These are phyloP conservation scores for Chrysopa pallens DNA, from an alignment of 1,140 invertebrate species.

Conservation along the genomic window DNA sequence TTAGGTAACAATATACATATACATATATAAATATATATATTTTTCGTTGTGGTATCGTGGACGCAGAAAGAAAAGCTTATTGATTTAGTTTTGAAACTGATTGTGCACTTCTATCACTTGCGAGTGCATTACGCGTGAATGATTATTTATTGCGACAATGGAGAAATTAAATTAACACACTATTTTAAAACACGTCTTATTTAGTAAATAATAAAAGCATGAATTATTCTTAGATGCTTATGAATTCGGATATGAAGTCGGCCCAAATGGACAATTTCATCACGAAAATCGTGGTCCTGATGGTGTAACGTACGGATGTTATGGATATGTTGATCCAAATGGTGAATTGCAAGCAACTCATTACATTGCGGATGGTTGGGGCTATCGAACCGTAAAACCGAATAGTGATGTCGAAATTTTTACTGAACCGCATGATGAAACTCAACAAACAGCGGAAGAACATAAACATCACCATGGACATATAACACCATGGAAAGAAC, in stretches of 20 bases:
- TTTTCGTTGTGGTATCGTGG: no score
- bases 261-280: constrained; percentile 54
- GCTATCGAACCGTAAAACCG: constrained; percentile 50
- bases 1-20: no score
- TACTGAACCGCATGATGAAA: constrained; percentile 17
- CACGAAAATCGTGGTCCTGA: constrained; percentile 54
- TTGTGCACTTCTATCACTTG: no score
- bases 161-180: no score
- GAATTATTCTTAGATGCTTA: constrained; percentile 32
- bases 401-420: constrained; percentile 49
- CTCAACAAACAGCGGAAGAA: constrained; percentile 10
- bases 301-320: constrained; percentile 60
- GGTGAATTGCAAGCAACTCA: constrained; percentile 45
- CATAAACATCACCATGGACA: constrained; percentile 29
- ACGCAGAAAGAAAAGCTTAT: no score
- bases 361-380: constrained; percentile 59
- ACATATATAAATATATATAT: no score
- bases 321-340: constrained; percentile 52
- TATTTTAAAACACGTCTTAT: no score
- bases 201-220: no score
- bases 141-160: no score
- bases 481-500: constrained; percentile 34
- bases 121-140: no score
- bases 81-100: no score
- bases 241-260: constrained; percentile 54